These are phyloP conservation scores for Aythya fuligula DNA, from an alignment of 2,797 vertebrate genomes.

Conservation along the genomic window DNA sequence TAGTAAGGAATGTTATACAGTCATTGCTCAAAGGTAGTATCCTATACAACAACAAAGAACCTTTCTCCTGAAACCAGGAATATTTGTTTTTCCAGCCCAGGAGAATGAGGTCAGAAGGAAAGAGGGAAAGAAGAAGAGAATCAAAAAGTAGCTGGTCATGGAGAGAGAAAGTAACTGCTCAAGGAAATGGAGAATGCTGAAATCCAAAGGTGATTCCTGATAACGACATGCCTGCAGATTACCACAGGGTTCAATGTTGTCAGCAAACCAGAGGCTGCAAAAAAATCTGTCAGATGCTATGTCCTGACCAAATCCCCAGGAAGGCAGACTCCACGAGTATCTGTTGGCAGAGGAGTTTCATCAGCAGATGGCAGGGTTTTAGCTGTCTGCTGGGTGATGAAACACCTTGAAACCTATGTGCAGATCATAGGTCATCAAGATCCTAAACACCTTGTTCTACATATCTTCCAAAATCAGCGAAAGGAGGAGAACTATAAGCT, in stretches of 20 bases:
- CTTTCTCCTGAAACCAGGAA: not conserved
- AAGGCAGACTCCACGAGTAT: not conserved
- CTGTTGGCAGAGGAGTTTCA: not conserved
- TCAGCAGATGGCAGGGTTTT: not conserved
- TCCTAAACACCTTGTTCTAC: not conserved
- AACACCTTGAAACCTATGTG: not conserved
- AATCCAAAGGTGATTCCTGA: not conserved
- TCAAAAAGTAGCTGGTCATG: not conserved
- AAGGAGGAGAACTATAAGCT: not conserved
- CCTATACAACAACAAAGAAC: not conserved
- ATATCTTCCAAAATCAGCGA: not conserved
- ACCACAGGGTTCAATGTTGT: too few species aligned
- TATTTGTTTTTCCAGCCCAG: not conserved
- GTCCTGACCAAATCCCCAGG: not conserved
- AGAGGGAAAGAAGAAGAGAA: not conserved
- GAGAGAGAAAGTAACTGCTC: not conserved
- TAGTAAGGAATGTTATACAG: accelerated
- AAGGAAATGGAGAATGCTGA: not conserved
- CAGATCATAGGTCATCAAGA: not conserved
- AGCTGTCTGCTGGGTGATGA: not conserved
- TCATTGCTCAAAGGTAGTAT: not conserved
- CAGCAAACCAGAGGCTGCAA: not conserved
- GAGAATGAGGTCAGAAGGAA: not conserved
- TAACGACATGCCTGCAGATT: not conserved
- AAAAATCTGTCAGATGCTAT: too few species aligned